Percentiles rank a stretch among this genome's conserved stretches.
Conservation (phyloP, 2,888 invertebrate species). For the Orthonychiurus folsomi region DNA sequence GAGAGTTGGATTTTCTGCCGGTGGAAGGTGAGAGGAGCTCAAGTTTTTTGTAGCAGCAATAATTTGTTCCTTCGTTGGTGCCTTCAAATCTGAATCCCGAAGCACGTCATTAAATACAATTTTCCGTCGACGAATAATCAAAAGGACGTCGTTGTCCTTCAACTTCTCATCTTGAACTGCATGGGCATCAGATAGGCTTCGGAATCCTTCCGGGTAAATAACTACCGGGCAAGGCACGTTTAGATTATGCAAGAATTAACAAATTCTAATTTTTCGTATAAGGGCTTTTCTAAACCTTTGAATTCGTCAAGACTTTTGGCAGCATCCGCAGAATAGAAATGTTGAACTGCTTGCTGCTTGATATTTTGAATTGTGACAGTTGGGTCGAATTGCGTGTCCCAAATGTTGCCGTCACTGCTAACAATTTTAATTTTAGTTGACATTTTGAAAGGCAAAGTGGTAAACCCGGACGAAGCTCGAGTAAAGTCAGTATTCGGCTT, state of each 20-base stretch:
- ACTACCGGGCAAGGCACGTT: conserved; percentile 21
- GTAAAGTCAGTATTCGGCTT: too few species aligned
- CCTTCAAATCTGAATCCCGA: conserved; percentile 44
- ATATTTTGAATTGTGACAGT: conserved; percentile 45
- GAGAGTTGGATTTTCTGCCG: not conserved
- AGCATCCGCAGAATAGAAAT: conserved; percentile 44
- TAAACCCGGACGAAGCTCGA: too few species aligned
- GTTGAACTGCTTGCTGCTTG: conserved; percentile 44
- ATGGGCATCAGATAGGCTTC: conserved; percentile 44
- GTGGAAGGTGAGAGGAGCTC: not conserved
- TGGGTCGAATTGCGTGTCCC: conserved; percentile 42
- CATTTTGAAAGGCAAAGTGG: too few species aligned
- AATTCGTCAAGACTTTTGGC: conserved; percentile 41
- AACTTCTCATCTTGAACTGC: conserved; percentile 42
- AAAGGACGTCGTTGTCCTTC: conserved; percentile 44
- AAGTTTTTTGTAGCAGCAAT: conserved; percentile 46
- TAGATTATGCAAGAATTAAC: not conserved
- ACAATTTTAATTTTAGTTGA: conserved; percentile 43
- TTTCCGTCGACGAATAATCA: conserved; percentile 26
- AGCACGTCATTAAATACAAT: conserved; percentile 17
- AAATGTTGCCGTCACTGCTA: conserved; percentile 43
- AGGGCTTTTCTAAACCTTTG: conserved; percentile 26
- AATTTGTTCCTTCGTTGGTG: conserved; percentile 49
- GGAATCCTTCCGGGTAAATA: conserved; percentile 43
- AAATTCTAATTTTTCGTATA: conserved; percentile 2